Evolutionary conservation across 2,797 vertebrate genomes (phyloP), one percentile per base, ranked within the genome.

Genomic region (Enteromius afrohamiltoni): DNA sequence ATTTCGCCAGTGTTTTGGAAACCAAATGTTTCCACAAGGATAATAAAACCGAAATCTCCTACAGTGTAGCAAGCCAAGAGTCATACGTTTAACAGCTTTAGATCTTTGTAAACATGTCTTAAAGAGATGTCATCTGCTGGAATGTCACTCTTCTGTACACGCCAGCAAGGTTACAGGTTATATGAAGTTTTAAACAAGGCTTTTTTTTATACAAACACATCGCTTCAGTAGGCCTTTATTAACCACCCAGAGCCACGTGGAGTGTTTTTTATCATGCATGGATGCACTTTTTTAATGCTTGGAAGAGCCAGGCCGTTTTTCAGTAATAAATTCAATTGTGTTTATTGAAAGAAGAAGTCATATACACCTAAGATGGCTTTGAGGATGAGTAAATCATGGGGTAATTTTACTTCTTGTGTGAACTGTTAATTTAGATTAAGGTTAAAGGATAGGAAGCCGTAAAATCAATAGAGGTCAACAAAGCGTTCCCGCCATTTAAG

Each of bases 1-100:
- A 45, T 78, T 68, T 68, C 4, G 14, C n/a, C 6, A 9, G 6
- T 67, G 51, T 86, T 71, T 86, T 21, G 47, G 29, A 4, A 51
- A 34, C 29, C 53, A 76, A 5, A 64, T 53, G 23, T 77, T 51
- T 53, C 64, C 31, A 42, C 58, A 49, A 65, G 31, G 31, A 21
- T 45, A 64, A 45, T 77, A 29, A 29, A 42, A 6, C 37, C 55
- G 29, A 77, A 42, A 40, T 77, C 37, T 11, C n/a, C 19, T 74
- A 74, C 29, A 51, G 7, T 49, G 21, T 29, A 14, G 69, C 49
- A 31, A 58, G 21, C 21, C 51, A 75, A n/a, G 8, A 13, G 68
- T 47, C 6, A 23, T 26, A 47, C 26, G 40, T 26, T 45, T 70
- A 70, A 70, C 23, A 70, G 19, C 31, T 58, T 34, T 40, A 51